Conservation (phyloP, 2,113 vertebrate genomes). For the Laticauda laticaudata region DNA sequence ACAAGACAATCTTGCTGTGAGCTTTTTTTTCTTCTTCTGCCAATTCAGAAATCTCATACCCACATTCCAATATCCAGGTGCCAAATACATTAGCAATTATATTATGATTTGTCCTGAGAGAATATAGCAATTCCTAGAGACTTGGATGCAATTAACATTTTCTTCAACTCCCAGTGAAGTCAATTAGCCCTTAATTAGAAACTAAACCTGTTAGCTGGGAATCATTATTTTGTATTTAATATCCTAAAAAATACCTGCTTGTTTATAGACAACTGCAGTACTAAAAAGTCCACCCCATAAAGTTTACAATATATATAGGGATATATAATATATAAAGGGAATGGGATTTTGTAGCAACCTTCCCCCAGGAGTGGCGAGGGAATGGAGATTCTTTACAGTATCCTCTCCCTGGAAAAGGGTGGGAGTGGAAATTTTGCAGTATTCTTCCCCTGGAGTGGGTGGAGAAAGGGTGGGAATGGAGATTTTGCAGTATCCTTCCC, state of each 20-base stretch:
- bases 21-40: neutral
- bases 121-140: neutral
- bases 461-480: too few species aligned
- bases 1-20: neutral
- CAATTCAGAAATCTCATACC: slow-evolving; percentile 15
- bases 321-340: too few species aligned
- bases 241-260: neutral
- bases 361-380: too few species aligned
- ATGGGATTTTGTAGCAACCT: too few species aligned
- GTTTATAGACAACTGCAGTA: slow-evolving; percentile 3
- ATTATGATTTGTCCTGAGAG: slow-evolving; percentile 28
- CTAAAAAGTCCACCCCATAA: neutral
- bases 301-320: neutral
- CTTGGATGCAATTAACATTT: slow-evolving; percentile 29
- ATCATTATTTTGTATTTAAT: slow-evolving; percentile 28
- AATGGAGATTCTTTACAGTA: too few species aligned
- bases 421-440: too few species aligned
- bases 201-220: slow-evolving; percentile 32
- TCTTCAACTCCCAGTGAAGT: slow-evolving; percentile 29
- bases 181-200: slow-evolving; percentile 35
- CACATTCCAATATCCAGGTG: slow-evolving; percentile 28
- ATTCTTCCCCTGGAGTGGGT: too few species aligned
- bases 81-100: slow-evolving; percentile 29
- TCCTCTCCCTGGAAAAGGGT: too few species aligned
- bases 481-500: too few species aligned